Evolutionary conservation across 2,888 invertebrate genomes (phyloP).

Genomic region (Cerastis rubricosa): DNA sequence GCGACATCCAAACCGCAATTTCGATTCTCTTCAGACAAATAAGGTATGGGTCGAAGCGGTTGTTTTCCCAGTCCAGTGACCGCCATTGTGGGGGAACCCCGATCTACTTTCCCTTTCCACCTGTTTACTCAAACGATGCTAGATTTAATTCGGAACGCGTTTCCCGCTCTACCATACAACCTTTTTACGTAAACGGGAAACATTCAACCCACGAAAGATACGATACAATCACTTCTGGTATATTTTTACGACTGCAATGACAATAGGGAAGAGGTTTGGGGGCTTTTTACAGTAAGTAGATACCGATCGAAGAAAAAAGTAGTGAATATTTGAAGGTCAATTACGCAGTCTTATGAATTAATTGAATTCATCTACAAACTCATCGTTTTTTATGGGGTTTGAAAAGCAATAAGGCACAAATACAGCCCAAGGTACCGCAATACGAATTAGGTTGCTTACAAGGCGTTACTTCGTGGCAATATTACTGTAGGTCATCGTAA

Average conservation of each 20-base stretch:
- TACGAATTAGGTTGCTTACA: neutral
- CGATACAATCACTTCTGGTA: conserved; percentile 22
- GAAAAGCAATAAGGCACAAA: neutral
- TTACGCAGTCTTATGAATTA: neutral
- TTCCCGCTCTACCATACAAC: conserved; percentile 11
- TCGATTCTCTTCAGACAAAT: conserved; percentile 47
- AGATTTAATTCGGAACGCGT: conserved; percentile 51
- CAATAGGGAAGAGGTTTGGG: conserved; percentile 11
- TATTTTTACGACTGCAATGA: conserved; percentile 19
- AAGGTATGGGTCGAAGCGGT: conserved; percentile 20
- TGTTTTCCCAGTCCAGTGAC: conserved; percentile 50
- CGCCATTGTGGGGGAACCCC: conserved; percentile 20
- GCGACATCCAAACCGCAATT: conserved; percentile 47
- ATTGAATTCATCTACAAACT: neutral
- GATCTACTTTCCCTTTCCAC: conserved; percentile 37
- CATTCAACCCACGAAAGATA: conserved; percentile 32
- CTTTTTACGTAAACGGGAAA: conserved; percentile 31
- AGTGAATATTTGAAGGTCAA: conserved; percentile 7
- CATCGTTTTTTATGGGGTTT: neutral
- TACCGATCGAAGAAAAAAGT: conserved; percentile 14
- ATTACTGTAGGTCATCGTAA: conserved; percentile 23
- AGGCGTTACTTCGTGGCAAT: neutral
- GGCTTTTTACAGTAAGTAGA: neutral
- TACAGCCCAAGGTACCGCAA: neutral
- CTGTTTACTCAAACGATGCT: conserved; percentile 62